These are phyloP conservation scores for Sialia sialis DNA, from an alignment of 2,113 vertebrate species.

Conservation along the genomic window DNA sequence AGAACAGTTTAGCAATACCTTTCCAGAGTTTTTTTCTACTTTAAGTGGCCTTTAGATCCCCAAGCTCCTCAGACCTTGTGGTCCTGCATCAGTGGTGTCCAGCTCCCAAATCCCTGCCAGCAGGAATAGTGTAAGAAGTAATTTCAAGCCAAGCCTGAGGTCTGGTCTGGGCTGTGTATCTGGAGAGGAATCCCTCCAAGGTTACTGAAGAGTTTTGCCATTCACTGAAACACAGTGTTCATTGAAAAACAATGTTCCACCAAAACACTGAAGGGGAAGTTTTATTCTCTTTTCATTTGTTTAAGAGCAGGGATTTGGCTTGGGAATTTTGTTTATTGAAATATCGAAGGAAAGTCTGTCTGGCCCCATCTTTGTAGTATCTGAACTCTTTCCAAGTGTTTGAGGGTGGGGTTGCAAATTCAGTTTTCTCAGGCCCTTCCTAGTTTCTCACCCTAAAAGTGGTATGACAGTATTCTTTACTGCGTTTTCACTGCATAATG, in stretches of 20 bases:
- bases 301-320: slow-evolving; percentile 23
- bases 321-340: slow-evolving; percentile 28
- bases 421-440: neutral
- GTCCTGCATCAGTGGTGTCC: neutral
- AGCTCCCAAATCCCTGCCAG: neutral
- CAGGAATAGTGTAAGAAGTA: neutral
- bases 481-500: neutral
- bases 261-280: slow-evolving; percentile 8
- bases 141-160: neutral
- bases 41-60: neutral
- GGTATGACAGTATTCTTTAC: neutral
- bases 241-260: slow-evolving; percentile 33
- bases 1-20: neutral
- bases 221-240: slow-evolving; percentile 12
- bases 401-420: slow-evolving; percentile 8
- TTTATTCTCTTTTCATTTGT: slow-evolving; percentile 24
- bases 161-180: neutral
- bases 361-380: slow-evolving; percentile 2
- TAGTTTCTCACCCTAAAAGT: neutral
- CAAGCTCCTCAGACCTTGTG: neutral
- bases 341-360: neutral
- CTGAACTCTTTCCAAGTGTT: slow-evolving; percentile 18
- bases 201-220: neutral
- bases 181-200: neutral
- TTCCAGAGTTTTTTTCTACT: neutral